These are phyloP conservation scores for Diplodus puntazzo DNA, from an alignment of 2,797 vertebrate species.

Conservation along the genomic window DNA sequence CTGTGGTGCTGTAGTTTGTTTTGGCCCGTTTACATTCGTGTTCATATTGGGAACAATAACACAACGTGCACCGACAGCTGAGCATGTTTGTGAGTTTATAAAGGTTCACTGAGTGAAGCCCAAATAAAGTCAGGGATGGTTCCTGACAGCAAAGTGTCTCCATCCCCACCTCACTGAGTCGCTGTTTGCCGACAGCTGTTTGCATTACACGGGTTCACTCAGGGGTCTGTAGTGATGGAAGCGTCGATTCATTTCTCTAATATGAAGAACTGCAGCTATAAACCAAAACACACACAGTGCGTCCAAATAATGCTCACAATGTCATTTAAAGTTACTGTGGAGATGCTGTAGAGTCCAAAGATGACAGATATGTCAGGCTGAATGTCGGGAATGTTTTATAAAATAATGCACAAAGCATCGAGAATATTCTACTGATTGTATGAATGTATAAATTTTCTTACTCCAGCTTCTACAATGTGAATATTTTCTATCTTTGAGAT, in stretches of 20 bases:
- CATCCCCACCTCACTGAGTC: constrained; percentile 5
- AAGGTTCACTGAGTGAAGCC: constrained; percentile 3
- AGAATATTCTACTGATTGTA: background rate
- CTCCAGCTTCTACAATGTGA: no score
- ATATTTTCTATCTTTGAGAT: background rate
- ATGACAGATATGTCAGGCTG: background rate
- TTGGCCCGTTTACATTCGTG: background rate
- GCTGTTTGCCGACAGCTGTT: background rate
- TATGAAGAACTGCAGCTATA: background rate
- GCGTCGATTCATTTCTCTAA: background rate
- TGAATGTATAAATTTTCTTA: background rate
- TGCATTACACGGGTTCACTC: background rate
- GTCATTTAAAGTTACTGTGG: background rate
- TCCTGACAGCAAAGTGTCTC: constrained; percentile 1
- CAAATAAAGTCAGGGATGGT: background rate
- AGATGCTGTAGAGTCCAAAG: background rate
- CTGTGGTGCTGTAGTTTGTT: background rate
- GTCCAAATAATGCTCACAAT: background rate
- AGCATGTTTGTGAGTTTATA: background rate
- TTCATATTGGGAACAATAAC: background rate
- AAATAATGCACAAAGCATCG: background rate
- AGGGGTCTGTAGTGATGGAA: background rate
- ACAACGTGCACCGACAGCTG: background rate
- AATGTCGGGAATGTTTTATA: background rate
- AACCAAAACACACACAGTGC: background rate